These are phyloP conservation scores for Ephestia elutella DNA, from an alignment of 1,140 invertebrate species.

Conservation along the genomic window DNA sequence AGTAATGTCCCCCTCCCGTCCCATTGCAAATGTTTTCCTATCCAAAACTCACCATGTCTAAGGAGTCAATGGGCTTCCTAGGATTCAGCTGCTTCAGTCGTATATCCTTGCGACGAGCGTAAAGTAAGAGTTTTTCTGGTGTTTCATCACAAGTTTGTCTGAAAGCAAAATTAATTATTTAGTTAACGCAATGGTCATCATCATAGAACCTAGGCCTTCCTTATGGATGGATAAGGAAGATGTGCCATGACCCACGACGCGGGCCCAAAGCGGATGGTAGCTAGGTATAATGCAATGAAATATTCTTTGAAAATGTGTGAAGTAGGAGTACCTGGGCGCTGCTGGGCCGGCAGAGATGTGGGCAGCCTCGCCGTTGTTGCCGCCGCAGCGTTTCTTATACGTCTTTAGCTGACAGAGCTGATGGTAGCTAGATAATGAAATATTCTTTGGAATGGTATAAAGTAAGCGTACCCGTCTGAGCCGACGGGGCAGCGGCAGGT, in stretches of 20 bases:
- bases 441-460: not conserved
- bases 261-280: too few relatives aligned
- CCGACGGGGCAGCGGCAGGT: constrained; percentile 91
- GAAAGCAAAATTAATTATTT: constrained; percentile 26
- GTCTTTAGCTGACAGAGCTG: constrained; percentile 82
- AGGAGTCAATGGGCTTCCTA: constrained; percentile 78
- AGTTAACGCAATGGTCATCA: too few relatives aligned
- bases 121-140: constrained; percentile 85
- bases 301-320: too few relatives aligned
- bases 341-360: constrained; percentile 91
- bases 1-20: too few relatives aligned
- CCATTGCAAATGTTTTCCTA: not conserved
- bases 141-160: constrained; percentile 81
- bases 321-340: constrained; percentile 68
- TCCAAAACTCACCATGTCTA: constrained; percentile 72
- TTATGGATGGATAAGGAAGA: too few relatives aligned
- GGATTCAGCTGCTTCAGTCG: constrained; percentile 80
- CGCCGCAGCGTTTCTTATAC: constrained; percentile 82
- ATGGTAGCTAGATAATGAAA: not conserved
- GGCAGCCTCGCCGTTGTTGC: constrained; percentile 89
- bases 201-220: too few relatives aligned
- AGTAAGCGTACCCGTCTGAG: constrained; percentile 73
- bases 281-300: too few relatives aligned
- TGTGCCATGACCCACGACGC: too few relatives aligned
- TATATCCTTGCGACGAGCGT: constrained; percentile 88